Base-by-base conservation (phyloP, 2,113 vertebrate species). In the Tor tambroides region DNA sequence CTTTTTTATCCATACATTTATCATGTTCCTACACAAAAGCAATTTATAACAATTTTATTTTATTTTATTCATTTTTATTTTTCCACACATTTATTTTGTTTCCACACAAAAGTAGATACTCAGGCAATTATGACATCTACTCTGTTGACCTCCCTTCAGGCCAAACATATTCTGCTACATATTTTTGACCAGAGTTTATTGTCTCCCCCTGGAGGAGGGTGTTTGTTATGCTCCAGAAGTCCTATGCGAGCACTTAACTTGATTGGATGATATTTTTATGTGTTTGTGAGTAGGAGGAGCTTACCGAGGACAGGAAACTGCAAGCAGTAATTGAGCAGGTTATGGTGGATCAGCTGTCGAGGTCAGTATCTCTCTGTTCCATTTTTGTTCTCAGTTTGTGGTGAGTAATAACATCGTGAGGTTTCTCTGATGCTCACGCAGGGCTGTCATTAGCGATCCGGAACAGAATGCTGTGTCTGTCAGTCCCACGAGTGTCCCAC, bases 391-490 rank as follows among this genome's bases (percentile, higher is more conserved):
- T 59, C 63, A 72, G 41, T 85, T 32, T 84, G 21, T 54, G 49
- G 30, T 84, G 69, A 84, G 69, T 74, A 74, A 84, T 74, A 74
- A 51, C 26, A 49, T 83, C 17, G 43, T 83, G 82, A 54, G 69
- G 21, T 21, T 21, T 32, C 30, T 92, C 84, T 90, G 61, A 61
- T 89, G 65, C 71, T 30, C 74, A 46, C 3, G 75, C 86, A 96
- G 96, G 92, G 95, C 96, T 89, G 95, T 96, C 77, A 94, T 96
- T 91, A 96, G 95, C 90, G 95, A 97, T 87, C 95, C 95, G 26
- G 95, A 95, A 56, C 96, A 97, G 93, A 94, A 95, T 87, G 80
- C 80, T 83, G 43, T 71, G 80, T 46, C 12, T 5, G 15, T 0
- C 84, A 84, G 63, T 67, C 87, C 87, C 80, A 85, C 56, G 10